Base-by-base conservation (phyloP, 2,113 vertebrate genomes). In the Ctenodactylus gundi region DNA sequence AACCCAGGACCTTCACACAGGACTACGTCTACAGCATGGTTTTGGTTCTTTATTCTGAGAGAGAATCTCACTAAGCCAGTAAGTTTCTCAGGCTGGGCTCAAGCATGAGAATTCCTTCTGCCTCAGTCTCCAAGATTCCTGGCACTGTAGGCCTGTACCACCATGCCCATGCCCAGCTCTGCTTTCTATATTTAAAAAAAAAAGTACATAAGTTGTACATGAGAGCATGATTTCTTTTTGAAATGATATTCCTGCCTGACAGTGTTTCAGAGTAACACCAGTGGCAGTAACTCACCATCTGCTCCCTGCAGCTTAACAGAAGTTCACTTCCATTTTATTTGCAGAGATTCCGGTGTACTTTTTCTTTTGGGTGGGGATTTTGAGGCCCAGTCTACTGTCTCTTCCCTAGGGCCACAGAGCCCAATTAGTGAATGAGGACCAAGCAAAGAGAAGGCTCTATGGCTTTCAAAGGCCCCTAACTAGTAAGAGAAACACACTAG, bases 161-260 rank as follows among this genome's bases (percentile, higher is more conserved):
- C n/a, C n/a, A n/a, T n/a, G n/a, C n/a, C n/a, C n/a, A n/a, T n/a
- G n/a, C n/a, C n/a, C n/a, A n/a, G n/a, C n/a, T n/a, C 67, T 34
- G 15, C 27, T 36, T 89, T 92, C 57, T 72, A 15, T 94, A 81
- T 53, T 76, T 91, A 89, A 65, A 29, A 93, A 82, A 75, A 17
- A 11, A 55, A 11, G 20, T 57, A 29, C 76, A 27, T n/a, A 81
- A 91, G 36, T 73, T 80, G 31, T 55, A 27, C 21, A 20, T 72
- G 3, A 57, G n/a, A 57, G 72, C 39, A 49, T 1, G 2, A 29
- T 49, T 76, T 88, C 55, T 17, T 75, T 78, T 85, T 80, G 36
- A 93, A 75, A 81, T 64, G 44, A 23, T 46, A 51, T 17, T 85
- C 34, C 78, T 67, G 29, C 62, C 65, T 62, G 27, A 68, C 25